Base-by-base conservation (phyloP, 2,888 invertebrate species). In the Cephus spinipes region DNA sequence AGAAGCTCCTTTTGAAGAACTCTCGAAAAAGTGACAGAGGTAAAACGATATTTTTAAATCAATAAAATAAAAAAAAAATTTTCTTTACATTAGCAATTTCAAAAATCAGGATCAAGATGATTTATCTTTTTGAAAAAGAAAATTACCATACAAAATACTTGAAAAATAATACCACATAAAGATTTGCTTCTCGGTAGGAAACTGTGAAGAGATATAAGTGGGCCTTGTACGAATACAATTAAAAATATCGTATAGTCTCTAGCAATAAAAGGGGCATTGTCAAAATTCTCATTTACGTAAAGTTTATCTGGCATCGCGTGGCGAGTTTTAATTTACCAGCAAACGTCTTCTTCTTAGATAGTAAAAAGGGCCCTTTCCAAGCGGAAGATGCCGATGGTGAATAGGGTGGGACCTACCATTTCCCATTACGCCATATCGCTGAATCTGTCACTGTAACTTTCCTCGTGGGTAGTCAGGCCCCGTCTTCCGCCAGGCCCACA, bases 371-470 rank as follows among this genome's bases (percentile, higher is more conserved):
- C 31, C 71, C 73, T 68, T 35, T 73, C 73, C 30, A 69, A 23
- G 23, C 23, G 23, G 23, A 23, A 23, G 55, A 55, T 55, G 23
- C 55, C 23, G 55, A 23, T 55, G 23, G 9, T 55, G 55, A 55
- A 55, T 9, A 55, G 55, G 55, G 23, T 34, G 55, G 73, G 68
- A 35, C 71, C 73, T 23, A 55, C 69, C 55, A 68, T 55, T 71
- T 76, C 78, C 84, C 82, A 84, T 84, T 84, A 83, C 80, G 79
- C 77, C 79, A 76, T 85, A 86, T 86, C 85, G 79, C 79, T 80
- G 81, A 83, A 86, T 85, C 85, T 84, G 84, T 85, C 85, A 83
- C 83, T 84, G 84, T 84, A 83, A 85, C 80, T 82, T 73, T 76
- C 80, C 78, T 79, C 79, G 80, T 79, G 80, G 82, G 82, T 81